Evolutionary conservation across 2,113 vertebrate species (phyloP).

Genomic region (Nanorana parkeri): DNA sequence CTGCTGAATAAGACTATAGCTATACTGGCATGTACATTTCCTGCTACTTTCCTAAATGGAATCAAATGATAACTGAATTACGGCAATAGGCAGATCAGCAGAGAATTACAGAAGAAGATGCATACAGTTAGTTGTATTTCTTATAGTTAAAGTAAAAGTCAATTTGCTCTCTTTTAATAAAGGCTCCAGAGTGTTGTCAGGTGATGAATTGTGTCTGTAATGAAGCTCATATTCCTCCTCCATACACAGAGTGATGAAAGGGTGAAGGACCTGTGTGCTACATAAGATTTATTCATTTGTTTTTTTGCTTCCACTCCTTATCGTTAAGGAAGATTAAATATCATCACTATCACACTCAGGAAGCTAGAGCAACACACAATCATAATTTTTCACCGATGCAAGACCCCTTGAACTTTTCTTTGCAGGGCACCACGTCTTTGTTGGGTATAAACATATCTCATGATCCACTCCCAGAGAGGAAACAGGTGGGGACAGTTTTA

Average conservation of each 20-base stretch:
- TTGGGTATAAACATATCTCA: constrained; percentile 57
- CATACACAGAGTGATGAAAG: constrained; percentile 55
- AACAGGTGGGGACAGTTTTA: constrained; percentile 59
- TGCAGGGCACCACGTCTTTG: constrained; percentile 19
- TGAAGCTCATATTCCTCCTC: constrained; percentile 15
- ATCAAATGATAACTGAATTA: too few relatives aligned
- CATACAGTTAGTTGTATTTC: too few relatives aligned
- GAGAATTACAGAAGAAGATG: too few relatives aligned
- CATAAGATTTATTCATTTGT: constrained; percentile 61
- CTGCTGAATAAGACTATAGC: too few relatives aligned
- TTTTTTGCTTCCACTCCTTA: constrained; percentile 57
- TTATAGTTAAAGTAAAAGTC: too few relatives aligned
- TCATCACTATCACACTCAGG: background rate
- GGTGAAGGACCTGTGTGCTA: constrained; percentile 52
- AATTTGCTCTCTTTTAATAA: background rate
- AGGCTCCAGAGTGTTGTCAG: background rate
- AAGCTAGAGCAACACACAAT: constrained; percentile 60
- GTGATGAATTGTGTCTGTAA: background rate
- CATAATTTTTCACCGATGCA: constrained; percentile 59
- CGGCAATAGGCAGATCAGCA: too few relatives aligned
- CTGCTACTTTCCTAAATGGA: too few relatives aligned
- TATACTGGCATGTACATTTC: too few relatives aligned
- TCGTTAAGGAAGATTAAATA: constrained; percentile 63
- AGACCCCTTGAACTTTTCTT: constrained; percentile 60
- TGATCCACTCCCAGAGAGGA: constrained; percentile 15